A percentile compares a stretch with the other conserved stretches of the same genome.
Evolutionary conservation across 2,113 vertebrate species (phyloP).

Genomic region (Anser brachyrhynchus): DNA sequence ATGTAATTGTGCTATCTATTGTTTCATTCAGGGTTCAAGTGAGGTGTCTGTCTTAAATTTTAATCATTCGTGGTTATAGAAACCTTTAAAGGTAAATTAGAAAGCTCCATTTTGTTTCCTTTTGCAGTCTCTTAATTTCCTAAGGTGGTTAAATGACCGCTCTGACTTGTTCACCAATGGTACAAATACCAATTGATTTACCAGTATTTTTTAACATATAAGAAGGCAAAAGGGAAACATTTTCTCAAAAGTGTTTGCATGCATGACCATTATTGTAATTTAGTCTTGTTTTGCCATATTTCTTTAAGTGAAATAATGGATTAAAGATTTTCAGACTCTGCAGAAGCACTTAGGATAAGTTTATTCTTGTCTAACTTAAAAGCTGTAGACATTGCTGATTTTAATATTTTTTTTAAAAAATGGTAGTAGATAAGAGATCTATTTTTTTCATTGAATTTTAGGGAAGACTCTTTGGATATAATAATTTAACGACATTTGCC

Average conservation of each 20-base stretch:
- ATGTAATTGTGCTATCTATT: not conserved
- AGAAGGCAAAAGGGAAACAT: not conserved
- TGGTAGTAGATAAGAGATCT: not conserved
- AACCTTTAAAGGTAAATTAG: not conserved
- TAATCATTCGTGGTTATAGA: not conserved
- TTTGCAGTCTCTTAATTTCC: not conserved
- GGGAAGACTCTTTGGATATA: not conserved
- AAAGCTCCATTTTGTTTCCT: not conserved
- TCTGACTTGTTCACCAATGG: not conserved
- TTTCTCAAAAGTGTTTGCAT: not conserved
- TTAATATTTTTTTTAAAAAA: not conserved
- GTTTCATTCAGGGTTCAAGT: not conserved
- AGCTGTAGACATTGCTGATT: not conserved
- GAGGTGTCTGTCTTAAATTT: not conserved
- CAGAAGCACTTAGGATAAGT: not conserved
- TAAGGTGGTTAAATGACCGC: not conserved
- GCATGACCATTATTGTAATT: rapidly evolving
- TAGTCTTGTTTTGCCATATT: not conserved
- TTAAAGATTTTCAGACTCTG: not conserved
- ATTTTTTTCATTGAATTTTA: not conserved
- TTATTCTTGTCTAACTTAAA: not conserved
- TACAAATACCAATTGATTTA: not conserved
- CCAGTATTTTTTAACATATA: not conserved
- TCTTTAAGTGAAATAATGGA: not conserved
- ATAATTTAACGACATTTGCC: not conserved